Evolutionary conservation across 2,888 invertebrate genomes (phyloP).

Genomic region (Hydrotaea diabolus): DNA sequence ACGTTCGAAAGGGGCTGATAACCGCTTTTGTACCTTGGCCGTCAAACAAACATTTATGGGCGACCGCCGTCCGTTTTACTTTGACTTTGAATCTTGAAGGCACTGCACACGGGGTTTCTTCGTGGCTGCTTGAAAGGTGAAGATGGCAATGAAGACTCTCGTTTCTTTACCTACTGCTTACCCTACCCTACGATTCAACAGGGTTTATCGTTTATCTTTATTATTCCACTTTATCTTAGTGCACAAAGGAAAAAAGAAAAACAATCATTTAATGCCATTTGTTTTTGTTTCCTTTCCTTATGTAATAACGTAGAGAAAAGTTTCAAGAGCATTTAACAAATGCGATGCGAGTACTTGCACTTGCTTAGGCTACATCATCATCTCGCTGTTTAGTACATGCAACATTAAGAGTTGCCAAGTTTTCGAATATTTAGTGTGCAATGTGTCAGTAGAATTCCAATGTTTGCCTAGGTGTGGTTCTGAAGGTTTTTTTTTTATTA

Average conservation of each 20-base stretch:
- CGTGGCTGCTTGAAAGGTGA: neutral
- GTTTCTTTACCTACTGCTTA: neutral
- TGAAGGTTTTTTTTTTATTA: neutral
- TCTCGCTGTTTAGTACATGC: slow-evolving; percentile 46
- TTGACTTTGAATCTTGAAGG: slow-evolving; percentile 21
- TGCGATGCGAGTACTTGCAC: slow-evolving; percentile 28
- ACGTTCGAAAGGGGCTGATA: slow-evolving; percentile 9
- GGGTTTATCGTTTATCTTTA: slow-evolving; percentile 35
- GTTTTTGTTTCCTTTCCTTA: slow-evolving; percentile 52
- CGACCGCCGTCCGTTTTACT: neutral
- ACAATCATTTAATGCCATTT: slow-evolving; percentile 31
- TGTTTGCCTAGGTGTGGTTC: neutral
- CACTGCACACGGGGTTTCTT: neutral
- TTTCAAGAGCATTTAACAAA: slow-evolving; percentile 64
- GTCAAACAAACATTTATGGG: slow-evolving; percentile 15
- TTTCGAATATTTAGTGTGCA: neutral
- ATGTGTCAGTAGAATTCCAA: too few species aligned
- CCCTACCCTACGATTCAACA: neutral
- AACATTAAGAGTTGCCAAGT: slow-evolving; percentile 46
- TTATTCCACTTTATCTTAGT: slow-evolving; percentile 20
- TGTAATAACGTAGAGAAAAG: slow-evolving; percentile 52
- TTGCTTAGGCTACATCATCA: neutral
- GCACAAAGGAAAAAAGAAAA: slow-evolving; percentile 3
- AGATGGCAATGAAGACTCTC: neutral
- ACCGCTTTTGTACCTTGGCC: slow-evolving; percentile 40